These are phyloP conservation scores for Diplazon laetatorius DNA, from an alignment of 2,888 invertebrate genomes.

Conservation along the genomic window DNA sequence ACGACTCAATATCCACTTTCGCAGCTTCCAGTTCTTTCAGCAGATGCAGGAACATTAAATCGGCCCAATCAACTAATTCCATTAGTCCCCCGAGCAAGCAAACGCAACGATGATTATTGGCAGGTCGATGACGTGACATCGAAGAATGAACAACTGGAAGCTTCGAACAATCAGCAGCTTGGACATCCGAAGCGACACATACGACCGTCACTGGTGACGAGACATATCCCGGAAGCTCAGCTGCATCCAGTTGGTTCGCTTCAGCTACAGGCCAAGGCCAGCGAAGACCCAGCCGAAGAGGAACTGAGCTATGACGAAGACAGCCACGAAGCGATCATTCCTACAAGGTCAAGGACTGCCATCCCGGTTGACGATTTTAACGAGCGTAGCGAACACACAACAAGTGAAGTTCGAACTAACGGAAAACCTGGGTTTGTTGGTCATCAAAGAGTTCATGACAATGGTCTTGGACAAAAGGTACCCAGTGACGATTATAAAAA, in stretches of 20 bases:
- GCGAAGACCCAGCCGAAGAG: not conserved
- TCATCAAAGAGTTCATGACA: not conserved
- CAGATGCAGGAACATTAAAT: not conserved
- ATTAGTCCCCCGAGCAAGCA: constrained; percentile 17
- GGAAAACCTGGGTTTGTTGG: not conserved
- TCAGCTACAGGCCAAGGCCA: not conserved
- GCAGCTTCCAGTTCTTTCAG: not conserved
- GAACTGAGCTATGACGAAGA: constrained; percentile 8
- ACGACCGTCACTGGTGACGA: constrained; percentile 22
- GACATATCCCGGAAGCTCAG: constrained; percentile 4
- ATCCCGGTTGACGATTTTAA: constrained; percentile 17
- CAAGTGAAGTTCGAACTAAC: not conserved
- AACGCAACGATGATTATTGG: constrained; percentile 41
- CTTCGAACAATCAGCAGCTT: constrained; percentile 20
- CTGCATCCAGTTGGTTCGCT: not conserved
- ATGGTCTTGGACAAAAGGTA: not conserved
- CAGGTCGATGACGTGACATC: constrained; percentile 6
- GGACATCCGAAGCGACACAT: constrained; percentile 40
- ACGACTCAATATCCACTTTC: not conserved
- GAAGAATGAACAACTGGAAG: not conserved
- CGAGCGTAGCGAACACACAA: not conserved
- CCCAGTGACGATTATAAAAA: not conserved
- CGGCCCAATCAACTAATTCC: not conserved
- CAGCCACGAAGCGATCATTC: not conserved
- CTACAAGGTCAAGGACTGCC: not conserved